These are phyloP conservation scores for Polyommatus icarus DNA, from an alignment of 2,888 invertebrate species.

Conservation along the genomic window DNA sequence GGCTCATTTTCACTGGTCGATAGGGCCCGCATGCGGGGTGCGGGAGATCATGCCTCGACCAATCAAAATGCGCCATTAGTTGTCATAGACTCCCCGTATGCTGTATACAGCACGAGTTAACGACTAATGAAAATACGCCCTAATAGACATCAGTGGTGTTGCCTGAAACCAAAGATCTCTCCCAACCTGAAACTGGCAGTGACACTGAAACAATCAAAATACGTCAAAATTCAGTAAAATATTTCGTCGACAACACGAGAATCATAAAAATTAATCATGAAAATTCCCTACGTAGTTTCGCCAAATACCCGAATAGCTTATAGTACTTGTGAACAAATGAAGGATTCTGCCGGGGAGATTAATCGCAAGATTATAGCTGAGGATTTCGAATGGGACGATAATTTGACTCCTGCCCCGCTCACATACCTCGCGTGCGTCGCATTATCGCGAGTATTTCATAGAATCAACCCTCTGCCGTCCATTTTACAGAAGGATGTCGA, in stretches of 20 bases:
- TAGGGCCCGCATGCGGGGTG: too few relatives aligned
- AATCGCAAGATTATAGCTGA: constrained; percentile 63
- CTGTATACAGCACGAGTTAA: too few relatives aligned
- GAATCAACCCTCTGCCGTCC: constrained; percentile 74
- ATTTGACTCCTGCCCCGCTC: constrained; percentile 66
- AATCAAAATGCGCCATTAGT: too few relatives aligned
- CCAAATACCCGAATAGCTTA: constrained; percentile 60
- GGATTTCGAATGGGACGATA: constrained; percentile 71
- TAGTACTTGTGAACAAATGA: constrained; percentile 54
- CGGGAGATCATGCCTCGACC: too few relatives aligned
- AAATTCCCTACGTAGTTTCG: constrained; percentile 68
- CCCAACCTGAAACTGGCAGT: not conserved
- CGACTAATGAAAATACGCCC: too few relatives aligned
- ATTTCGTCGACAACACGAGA: not conserved
- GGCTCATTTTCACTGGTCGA: too few relatives aligned
- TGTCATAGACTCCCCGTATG: too few relatives aligned
- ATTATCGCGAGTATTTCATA: constrained; percentile 67
- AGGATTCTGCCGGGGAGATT: constrained; percentile 52
- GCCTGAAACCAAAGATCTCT: too few relatives aligned
- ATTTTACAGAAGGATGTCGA: constrained; percentile 81
- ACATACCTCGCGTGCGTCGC: constrained; percentile 58
- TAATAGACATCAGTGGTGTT: too few relatives aligned
- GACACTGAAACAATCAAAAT: not conserved
- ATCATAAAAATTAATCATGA: constrained; percentile 53
- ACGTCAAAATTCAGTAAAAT: not conserved